phyloP scores from a whole-genome alignment of 2,888 invertebrate genomes.

The Tenthredo mesomela region DNA sequence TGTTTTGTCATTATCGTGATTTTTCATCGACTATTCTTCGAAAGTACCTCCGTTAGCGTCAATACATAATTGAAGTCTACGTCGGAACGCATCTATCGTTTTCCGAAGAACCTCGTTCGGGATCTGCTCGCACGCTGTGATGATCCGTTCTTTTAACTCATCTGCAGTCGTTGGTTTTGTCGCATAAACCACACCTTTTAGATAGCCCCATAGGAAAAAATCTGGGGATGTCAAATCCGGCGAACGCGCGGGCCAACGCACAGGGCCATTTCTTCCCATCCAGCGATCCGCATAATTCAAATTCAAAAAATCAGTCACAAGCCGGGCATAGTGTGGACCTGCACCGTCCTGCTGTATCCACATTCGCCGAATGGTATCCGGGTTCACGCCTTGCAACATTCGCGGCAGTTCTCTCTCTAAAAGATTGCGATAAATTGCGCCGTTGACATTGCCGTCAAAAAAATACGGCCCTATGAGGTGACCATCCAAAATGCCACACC shows the following conservation, averaged over 20 bases:
- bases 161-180: background rate
- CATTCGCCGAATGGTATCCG: constrained; percentile 60
- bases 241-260: constrained; percentile 50
- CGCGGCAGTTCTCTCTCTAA: constrained; percentile 17
- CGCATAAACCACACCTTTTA: background rate
- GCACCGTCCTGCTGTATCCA: constrained; percentile 46
- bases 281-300: constrained; percentile 40
- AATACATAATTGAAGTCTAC: background rate
- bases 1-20: too few species aligned
- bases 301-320: constrained; percentile 41
- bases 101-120: too few species aligned
- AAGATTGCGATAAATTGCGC: constrained; percentile 56
- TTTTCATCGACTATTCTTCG: too few species aligned
- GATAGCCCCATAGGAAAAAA: background rate
- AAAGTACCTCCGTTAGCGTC: background rate
- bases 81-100: background rate
- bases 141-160: background rate
- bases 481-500: constrained; percentile 59
- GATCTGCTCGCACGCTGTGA: too few species aligned
- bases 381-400: constrained; percentile 57
- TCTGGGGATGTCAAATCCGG: constrained; percentile 34
- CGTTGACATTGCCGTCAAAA: constrained; percentile 57
- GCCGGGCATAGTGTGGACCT: constrained; percentile 43
- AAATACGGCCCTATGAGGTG: constrained; percentile 57
- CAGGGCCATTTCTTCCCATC: constrained; percentile 53